Conservation (phyloP, 1,140 invertebrate genomes). For the Atta cephalotes region DNA sequence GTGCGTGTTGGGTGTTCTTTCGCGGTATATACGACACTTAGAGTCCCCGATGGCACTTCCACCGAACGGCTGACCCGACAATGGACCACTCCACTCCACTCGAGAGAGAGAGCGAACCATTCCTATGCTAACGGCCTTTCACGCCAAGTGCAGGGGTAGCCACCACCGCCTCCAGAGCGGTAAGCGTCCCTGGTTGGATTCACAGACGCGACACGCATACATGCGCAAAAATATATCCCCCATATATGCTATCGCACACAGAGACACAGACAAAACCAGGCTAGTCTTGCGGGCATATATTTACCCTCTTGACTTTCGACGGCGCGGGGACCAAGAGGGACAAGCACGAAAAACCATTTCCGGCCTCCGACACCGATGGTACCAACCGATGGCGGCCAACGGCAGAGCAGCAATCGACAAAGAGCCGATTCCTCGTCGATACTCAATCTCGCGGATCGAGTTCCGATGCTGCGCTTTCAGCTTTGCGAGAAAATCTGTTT, state of each 20-base stretch:
- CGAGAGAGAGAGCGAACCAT: conserved; percentile 79
- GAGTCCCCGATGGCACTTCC: conserved; percentile 79
- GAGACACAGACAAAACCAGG: conserved; percentile 2
- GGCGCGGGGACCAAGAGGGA: conserved; percentile 41
- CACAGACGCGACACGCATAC: conserved; percentile 18
- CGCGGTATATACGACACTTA: conserved; percentile 77
- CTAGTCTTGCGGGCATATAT: conserved; percentile 53
- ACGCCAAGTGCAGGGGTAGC: conserved; percentile 80
- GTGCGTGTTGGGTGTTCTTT: conserved; percentile 72
- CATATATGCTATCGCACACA: neutral
- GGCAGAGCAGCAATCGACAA: conserved; percentile 47
- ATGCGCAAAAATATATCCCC: neutral
- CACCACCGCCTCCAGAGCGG: conserved; percentile 69
- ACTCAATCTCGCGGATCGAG: conserved; percentile 47
- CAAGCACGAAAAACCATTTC: conserved; percentile 69
- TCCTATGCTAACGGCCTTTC: conserved; percentile 84
- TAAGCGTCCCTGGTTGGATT: conserved; percentile 35
- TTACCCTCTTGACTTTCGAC: conserved; percentile 59
- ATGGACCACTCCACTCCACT: conserved; percentile 82
- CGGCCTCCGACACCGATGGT: neutral
- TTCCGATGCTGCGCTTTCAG: conserved; percentile 18
- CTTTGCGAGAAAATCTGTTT: conserved; percentile 1
- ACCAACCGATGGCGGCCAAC: neutral
- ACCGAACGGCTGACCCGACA: conserved; percentile 83
- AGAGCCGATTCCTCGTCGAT: conserved; percentile 61